Evolutionary conservation across 2,797 vertebrate genomes (phyloP), one percentile per base, ranked within the genome.

Genomic region (Falco cherrug): DNA sequence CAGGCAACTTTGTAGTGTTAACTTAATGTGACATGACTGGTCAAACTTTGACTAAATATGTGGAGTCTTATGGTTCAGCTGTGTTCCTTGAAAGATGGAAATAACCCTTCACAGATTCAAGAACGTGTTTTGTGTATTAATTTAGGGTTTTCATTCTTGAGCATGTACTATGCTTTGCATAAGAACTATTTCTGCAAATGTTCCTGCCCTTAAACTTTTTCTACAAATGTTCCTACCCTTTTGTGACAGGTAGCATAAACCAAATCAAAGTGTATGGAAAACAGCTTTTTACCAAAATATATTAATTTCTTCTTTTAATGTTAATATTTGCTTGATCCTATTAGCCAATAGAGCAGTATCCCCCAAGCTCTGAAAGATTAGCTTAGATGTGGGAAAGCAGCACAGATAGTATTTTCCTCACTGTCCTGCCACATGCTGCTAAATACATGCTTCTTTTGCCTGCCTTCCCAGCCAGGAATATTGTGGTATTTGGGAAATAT

Each of bases 121-220:
- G 43, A 59, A 53, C 0, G 0, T 51, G 25, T 61, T 8, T 4
- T 2, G 0, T 87, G 16, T 64, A 39, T 79, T 54, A 54, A 60
- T 37, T 89, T 24, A 61, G 59, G 63, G 6, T 54, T 87, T 50
- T 84, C 9, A 19, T 89, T 92, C 35, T 80, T 89, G 67, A 67
- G 19, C 6, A 16, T 17, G 84, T 84, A 28, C 1, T 5, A 9
- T n/a, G 10, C 41, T 87, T 87, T 87, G 39, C 24, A 26, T 61
- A 80, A 80, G 29, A 87, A 47, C 56, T 84, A 5, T 7, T 91
- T 92, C 73, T 89, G 28, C 33, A 78, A 78, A 45, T 68, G 45
- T 80, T 89, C 29, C 33, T 63, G 16, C 41, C 15, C n/a, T 65
- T 71, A 54, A 85, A 64, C 12, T 39, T 39, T 7, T 91, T 92